phyloP scores from a whole-genome alignment of 2,797 vertebrate genomes.

The Lemur catta region DNA sequence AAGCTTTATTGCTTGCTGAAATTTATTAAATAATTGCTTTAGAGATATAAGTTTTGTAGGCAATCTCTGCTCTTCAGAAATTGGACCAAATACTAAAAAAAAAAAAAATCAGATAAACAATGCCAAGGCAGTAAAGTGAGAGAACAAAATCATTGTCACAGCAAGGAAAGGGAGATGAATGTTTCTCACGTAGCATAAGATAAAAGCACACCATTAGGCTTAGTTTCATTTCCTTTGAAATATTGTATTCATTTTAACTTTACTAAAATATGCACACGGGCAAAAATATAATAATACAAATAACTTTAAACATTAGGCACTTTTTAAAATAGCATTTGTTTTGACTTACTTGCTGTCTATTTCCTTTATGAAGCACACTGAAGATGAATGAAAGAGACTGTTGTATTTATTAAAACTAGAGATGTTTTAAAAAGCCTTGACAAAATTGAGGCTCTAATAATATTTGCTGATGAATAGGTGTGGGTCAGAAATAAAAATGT shows the following conservation, averaged over 20 bases:
- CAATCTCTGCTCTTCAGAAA: neutral
- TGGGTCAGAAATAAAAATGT: neutral
- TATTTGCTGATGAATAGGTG: slow-evolving; percentile 9
- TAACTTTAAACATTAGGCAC: neutral
- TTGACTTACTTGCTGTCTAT: neutral
- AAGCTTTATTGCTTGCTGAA: neutral
- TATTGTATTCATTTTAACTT: neutral
- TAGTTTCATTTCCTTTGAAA: neutral
- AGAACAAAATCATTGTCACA: neutral
- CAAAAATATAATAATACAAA: neutral
- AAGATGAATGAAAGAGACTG: neutral
- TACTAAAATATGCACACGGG: neutral
- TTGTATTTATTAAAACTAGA: neutral
- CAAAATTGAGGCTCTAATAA: slow-evolving; percentile 37
- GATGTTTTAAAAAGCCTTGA: neutral
- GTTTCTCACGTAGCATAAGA: neutral
- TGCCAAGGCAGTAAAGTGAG: neutral
- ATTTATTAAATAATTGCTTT: neutral
- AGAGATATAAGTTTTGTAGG: neutral
- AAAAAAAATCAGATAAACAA: neutral
- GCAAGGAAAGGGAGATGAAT: neutral
- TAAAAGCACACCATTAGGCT: neutral
- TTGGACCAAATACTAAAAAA: neutral
- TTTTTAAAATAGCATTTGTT: neutral
- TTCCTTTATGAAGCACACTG: neutral